Conservation (phyloP, 2,888 invertebrate species). For the Zaprionus lineosus region DNA sequence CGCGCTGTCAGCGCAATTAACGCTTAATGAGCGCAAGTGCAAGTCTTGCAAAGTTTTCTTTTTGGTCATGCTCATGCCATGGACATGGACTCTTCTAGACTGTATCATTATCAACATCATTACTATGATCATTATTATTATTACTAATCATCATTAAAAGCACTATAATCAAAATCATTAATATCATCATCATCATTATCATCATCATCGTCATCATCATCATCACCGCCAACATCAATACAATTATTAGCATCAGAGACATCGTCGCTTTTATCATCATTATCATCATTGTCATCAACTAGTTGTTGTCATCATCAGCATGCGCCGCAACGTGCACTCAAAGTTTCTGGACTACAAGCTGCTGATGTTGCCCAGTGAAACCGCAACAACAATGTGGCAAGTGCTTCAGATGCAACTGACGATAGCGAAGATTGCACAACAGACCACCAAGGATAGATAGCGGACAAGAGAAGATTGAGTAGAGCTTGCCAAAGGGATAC, state of each 20-base stretch:
- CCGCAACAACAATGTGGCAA: conserved; percentile 63
- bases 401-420: conserved; percentile 54
- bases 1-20: conserved; percentile 44
- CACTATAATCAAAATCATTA: neutral
- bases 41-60: conserved; percentile 35
- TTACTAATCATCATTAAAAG: conserved; percentile 6
- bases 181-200: conserved; percentile 13
- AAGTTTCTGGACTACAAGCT: conserved; percentile 42
- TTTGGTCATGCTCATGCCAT: conserved; percentile 35
- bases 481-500: neutral
- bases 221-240: conserved; percentile 7
- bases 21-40: conserved; percentile 49
- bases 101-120: conserved; percentile 29
- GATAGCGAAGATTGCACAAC: conserved; percentile 40
- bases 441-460: conserved; percentile 15
- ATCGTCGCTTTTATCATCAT: neutral
- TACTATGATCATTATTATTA: conserved; percentile 2
- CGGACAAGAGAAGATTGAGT: neutral
- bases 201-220: conserved; percentile 5
- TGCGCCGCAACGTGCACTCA: conserved; percentile 47
- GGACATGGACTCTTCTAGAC: conserved; percentile 25
- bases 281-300: conserved; percentile 12
- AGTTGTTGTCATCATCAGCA: conserved; percentile 14
- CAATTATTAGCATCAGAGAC: neutral
- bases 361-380: conserved; percentile 37